Evolutionary conservation across 2,888 invertebrate genomes (phyloP).

Genomic region (Chymomyza caudatula): DNA sequence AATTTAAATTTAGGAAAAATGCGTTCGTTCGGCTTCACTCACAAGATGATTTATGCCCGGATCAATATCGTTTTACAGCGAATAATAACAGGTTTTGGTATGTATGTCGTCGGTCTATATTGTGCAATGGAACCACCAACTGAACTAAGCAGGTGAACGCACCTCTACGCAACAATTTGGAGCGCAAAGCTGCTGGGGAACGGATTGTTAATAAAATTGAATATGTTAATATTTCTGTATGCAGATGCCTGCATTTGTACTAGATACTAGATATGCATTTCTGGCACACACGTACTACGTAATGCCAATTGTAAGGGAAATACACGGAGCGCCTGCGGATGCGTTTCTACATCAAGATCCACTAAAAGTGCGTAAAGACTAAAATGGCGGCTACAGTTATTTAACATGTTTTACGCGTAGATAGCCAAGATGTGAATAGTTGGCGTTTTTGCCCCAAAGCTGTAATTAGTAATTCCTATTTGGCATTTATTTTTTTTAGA

Average conservation of each 20-base stretch:
- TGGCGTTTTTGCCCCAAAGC: constrained; percentile 31
- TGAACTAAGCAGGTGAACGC: constrained; percentile 15
- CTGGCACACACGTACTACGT: neutral
- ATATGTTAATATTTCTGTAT: neutral
- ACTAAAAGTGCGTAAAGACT: constrained; percentile 58
- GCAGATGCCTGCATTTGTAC: too few species aligned
- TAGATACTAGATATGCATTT: neutral
- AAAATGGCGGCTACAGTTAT: constrained; percentile 57
- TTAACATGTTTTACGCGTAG: constrained; percentile 15
- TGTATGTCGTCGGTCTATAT: constrained; percentile 18
- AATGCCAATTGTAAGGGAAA: neutral
- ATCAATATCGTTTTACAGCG: constrained; percentile 52
- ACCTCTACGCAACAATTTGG: neutral
- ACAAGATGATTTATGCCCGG: constrained; percentile 48
- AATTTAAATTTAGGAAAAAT: constrained; percentile 47
- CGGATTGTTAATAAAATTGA: neutral
- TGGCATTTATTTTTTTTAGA: constrained; percentile 33
- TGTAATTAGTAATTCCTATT: constrained; percentile 45
- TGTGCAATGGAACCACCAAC: constrained; percentile 18
- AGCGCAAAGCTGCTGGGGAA: neutral
- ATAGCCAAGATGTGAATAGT: constrained; percentile 37
- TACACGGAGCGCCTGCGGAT: constrained; percentile 46
- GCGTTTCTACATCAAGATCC: constrained; percentile 70
- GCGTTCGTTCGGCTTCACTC: constrained; percentile 20
- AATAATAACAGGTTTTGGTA: constrained; percentile 45